A percentile compares a stretch with the other conserved stretches of the same genome.
Conservation (phyloP, 2,797 vertebrate species). For the Coendou prehensilis region DNA sequence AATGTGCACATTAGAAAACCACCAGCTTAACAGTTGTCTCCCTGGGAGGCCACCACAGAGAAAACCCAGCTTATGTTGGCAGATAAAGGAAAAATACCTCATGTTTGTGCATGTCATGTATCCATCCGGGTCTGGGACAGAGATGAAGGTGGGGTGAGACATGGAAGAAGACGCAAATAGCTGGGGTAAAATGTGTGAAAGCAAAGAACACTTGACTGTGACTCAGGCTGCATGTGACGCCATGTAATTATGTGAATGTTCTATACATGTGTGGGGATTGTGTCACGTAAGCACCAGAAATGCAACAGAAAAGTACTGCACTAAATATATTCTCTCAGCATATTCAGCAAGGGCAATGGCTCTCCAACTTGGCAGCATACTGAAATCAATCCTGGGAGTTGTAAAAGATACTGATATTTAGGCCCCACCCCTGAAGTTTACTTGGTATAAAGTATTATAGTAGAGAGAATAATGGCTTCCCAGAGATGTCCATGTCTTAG, state of each 20-base stretch:
- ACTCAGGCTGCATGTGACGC: neutral
- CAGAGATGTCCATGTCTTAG: neutral
- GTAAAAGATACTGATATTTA: neutral
- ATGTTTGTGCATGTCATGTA: neutral
- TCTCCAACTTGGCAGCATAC: neutral
- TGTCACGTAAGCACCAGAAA: fast-evolving
- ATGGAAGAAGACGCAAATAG: fast-evolving
- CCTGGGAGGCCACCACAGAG: slow-evolving; percentile 71
- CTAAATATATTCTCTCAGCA: neutral
- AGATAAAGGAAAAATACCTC: slow-evolving; percentile 49
- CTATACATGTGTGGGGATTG: neutral
- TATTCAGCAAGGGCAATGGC: neutral
- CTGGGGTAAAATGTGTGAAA: neutral
- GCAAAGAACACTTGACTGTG: neutral
- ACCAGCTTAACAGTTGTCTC: neutral
- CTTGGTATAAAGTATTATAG: neutral
- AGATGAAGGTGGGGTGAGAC: neutral
- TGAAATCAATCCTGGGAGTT: neutral
- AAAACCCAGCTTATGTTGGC: slow-evolving; percentile 68
- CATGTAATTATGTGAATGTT: neutral
- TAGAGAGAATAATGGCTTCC: neutral
- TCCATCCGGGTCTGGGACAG: neutral
- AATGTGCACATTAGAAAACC: slow-evolving; percentile 67
- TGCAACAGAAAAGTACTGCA: too few relatives aligned
- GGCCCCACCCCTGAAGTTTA: neutral